Evolutionary conservation across 2,113 vertebrate species (phyloP).

Genomic region (Neolamprologus caudopunctatus): DNA sequence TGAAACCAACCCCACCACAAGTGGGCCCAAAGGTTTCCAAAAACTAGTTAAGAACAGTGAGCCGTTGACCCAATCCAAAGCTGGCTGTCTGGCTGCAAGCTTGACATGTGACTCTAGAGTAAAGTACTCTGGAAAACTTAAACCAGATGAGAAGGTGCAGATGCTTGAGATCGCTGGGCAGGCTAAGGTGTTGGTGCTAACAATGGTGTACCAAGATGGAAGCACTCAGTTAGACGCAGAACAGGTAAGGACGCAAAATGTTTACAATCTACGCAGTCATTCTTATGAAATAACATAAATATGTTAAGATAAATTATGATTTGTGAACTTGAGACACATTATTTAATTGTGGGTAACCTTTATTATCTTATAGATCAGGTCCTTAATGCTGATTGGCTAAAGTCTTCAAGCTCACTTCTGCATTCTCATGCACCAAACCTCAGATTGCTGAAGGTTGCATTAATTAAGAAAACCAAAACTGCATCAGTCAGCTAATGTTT

Average conservation of each 20-base stretch:
- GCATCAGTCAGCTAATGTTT: background rate
- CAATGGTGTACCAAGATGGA: conserved; percentile 80
- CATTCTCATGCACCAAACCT: background rate
- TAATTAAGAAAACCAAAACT: background rate
- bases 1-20: background rate
- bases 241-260: conserved; percentile 63
- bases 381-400: background rate
- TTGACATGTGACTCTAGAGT: conserved; percentile 60
- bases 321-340: background rate
- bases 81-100: background rate
- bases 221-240: conserved; percentile 76
- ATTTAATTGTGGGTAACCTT: background rate
- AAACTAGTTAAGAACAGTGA: background rate
- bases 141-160: conserved; percentile 56
- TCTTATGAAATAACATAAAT: background rate
- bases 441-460: background rate
- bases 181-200: conserved; percentile 69
- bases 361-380: background rate
- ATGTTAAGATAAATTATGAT: background rate
- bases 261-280: background rate
- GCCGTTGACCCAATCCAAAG: background rate
- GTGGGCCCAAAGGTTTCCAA: background rate
- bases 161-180: conserved; percentile 53
- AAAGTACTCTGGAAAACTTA: conserved; percentile 66
- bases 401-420: background rate